Evolutionary conservation across 2,797 vertebrate genomes (phyloP).

Genomic region (Paguma larvata): DNA sequence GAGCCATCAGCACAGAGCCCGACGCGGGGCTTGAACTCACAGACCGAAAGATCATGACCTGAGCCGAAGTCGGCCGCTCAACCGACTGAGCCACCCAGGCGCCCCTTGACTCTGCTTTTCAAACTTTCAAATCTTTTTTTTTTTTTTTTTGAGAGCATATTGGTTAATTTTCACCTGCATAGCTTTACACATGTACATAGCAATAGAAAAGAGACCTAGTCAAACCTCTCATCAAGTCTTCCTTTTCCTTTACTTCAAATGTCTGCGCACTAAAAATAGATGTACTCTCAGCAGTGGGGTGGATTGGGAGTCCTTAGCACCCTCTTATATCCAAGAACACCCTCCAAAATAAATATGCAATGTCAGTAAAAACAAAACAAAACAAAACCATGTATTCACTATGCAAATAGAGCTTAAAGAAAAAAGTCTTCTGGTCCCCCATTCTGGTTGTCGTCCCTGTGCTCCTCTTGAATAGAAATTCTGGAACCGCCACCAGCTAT

Average conservation of each 20-base stretch:
- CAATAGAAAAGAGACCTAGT: slow-evolving; percentile 46
- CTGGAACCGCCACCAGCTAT: not conserved
- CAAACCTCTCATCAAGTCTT: slow-evolving; percentile 40
- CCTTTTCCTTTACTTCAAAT: slow-evolving; percentile 65
- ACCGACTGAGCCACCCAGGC: too few species aligned
- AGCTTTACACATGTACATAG: slow-evolving; percentile 24
- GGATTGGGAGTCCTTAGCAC: slow-evolving; percentile 64
- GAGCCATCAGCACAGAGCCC: too few species aligned
- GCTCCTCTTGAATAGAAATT: slow-evolving; percentile 37
- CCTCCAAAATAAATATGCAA: slow-evolving; percentile 63
- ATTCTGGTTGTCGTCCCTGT: slow-evolving; percentile 10
- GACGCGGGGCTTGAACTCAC: too few species aligned
- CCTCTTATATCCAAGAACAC: slow-evolving; percentile 63
- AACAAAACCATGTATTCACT: not conserved
- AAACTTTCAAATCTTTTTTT: not conserved
- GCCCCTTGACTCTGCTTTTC: slow-evolving; percentile 19
- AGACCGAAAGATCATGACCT: too few species aligned
- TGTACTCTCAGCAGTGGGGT: slow-evolving; percentile 54
- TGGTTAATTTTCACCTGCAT: slow-evolving; percentile 20
- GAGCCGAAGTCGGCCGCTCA: too few species aligned
- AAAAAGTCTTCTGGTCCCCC: not conserved
- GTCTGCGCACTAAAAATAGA: slow-evolving; percentile 74
- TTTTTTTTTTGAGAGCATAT: not conserved
- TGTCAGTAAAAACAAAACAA: slow-evolving; percentile 11
- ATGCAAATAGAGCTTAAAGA: slow-evolving; percentile 52